Conservation (phyloP, 2,888 invertebrate species). For the Tipula confusa region DNA sequence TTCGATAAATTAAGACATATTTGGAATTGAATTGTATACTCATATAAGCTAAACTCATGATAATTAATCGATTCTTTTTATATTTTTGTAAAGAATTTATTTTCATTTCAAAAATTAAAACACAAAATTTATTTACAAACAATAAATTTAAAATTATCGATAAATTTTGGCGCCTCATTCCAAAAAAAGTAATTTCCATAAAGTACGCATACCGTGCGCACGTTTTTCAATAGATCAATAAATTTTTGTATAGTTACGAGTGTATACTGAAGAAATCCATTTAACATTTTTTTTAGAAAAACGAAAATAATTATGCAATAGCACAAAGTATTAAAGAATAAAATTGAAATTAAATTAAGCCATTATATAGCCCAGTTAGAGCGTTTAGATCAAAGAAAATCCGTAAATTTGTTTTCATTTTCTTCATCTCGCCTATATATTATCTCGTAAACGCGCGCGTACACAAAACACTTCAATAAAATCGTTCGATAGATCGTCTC, state of each 20-base stretch:
- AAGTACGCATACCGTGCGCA: not conserved
- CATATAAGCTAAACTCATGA: too few species aligned
- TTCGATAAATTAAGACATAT: too few species aligned
- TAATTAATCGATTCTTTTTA: not conserved
- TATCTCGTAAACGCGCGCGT: too few species aligned
- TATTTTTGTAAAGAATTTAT: not conserved
- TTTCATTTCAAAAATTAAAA: not conserved
- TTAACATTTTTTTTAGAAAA: not conserved
- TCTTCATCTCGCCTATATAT: not conserved
- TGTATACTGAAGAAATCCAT: too few species aligned
- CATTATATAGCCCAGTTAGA: not conserved
- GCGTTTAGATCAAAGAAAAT: not conserved
- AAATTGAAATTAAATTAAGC: not conserved
- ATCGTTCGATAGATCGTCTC: not conserved
- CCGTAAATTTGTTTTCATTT: constrained; percentile 5
- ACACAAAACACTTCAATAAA: not conserved
- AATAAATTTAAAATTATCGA: not conserved
- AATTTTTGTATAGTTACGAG: not conserved
- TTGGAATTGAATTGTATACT: too few species aligned
- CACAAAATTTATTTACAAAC: not conserved
- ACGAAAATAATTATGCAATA: not conserved
- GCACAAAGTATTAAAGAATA: not conserved
- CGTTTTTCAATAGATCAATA: not conserved
- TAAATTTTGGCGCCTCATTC: constrained; percentile 25
- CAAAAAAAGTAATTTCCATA: not conserved